Base-by-base conservation (phyloP, 1,140 invertebrate genomes). In the Aphelenchoides fujianensis region DNA sequence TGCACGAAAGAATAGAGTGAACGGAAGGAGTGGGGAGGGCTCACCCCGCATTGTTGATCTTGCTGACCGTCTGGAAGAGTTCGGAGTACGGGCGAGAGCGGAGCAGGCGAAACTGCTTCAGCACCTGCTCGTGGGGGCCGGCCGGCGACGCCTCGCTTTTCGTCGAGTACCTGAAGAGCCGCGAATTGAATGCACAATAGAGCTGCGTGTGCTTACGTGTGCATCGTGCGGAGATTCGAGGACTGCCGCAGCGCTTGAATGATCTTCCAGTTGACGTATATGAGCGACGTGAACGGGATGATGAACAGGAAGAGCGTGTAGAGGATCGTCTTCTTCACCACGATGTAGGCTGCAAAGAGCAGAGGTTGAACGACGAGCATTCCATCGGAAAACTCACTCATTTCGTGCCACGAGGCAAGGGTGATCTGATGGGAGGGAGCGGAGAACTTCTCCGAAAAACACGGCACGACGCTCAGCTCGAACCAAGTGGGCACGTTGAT, bases 271-370 rank as follows among this genome's bases (percentile, higher is more conserved):
- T 82, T 82, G 7, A 82, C 81, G 3, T 74, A 62, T 48, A 82
- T 82, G 3, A 82, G 71, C 35, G 69, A 53, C 3, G 71, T 41
- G 32, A 82, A 82, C 19, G 81, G 81, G n/a, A 82, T 72, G 3
- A 84, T 61, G 62, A 82, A 82, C 83, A 82, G 82, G 7, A 84
- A 41, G 31, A 85, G 31, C 0, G 81, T 85, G 37, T 82, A 82
- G 3, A 75, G 59, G n/a, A 82, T 74, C 9, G 70, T 72, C 32
- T 80, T 79, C 30, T 84, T 81, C 3, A 82, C 70, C 30, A 82
- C 52, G 30, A 73, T 75, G 61, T 82, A 82, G 63, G 62, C 36
- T n/a, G n/a, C n/a, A n/a, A n/a, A n/a, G n/a, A n/a, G n/a, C n/a
- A n/a, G n/a, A n/a, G n/a, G n/a, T n/a, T n/a, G n/a, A n/a, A n/a